Percentiles rank a stretch among this genome's conserved stretches.
Conservation (phyloP, 2,113 vertebrate genomes). For the Sapayoa aenigma region DNA sequence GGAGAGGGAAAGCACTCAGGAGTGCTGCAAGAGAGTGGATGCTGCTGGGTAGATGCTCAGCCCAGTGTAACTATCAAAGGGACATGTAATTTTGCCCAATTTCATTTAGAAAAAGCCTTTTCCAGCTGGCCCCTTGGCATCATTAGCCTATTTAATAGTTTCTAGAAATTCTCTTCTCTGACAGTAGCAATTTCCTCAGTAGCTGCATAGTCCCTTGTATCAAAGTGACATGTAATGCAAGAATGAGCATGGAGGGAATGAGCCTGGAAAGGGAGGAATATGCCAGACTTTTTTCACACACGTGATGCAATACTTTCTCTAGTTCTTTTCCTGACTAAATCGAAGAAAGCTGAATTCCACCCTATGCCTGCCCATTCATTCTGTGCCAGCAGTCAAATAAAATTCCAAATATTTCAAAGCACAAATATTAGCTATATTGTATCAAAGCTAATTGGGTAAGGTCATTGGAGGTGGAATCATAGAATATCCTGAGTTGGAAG, state of each 20-base stretch:
- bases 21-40: too few species aligned
- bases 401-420: neutral
- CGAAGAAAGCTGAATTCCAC: neutral
- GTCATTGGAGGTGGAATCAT: neutral
- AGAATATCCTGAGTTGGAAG: neutral
- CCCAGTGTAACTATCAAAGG: rapidly evolving
- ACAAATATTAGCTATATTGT: neutral
- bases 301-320: neutral
- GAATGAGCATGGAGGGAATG: neutral
- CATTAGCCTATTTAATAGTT: neutral
- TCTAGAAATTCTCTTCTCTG: neutral
- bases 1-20: neutral
- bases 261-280: neutral
- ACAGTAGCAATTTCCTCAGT: neutral
- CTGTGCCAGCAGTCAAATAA: neutral
- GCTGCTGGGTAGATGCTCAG: neutral
- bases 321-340: neutral
- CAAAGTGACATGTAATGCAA: rapidly evolving
- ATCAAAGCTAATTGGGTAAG: neutral
- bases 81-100: neutral
- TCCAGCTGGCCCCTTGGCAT: too few species aligned
- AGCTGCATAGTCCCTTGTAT: neutral
- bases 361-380: neutral
- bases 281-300: neutral
- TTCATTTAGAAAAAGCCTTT: neutral